Evolutionary conservation across 2,113 vertebrate genomes (phyloP), one percentile per base, ranked within the genome.

Genomic region (Poeciliopsis retropinna): DNA sequence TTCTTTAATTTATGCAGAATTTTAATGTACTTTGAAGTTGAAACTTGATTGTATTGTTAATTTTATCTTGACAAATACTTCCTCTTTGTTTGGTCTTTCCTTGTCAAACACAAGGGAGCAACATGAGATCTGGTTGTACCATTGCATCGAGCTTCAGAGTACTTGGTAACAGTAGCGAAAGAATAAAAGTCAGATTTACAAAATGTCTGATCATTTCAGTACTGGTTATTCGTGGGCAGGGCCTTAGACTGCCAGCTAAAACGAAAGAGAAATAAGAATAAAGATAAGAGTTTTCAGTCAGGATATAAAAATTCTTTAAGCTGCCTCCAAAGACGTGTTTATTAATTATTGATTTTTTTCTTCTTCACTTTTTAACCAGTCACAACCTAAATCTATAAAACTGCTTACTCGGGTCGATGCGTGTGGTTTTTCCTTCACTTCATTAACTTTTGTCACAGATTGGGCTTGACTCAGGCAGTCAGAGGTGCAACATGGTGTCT

Each of bases 1-100:
- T 85, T 37, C 85, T 83, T 73, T 92, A 91, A 93, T 91, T 93
- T 93, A 93, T 93, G 75, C 90, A 84, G 80, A 90, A 82, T 86
- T 90, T 88, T 90, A 87, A 88, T 91, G 91, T 92, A 87, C 86
- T 90, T 90, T 89, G 85, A 75, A 88, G 82, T 81, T 90, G 71
- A 88, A 82, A 79, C 78, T 67, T 93, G 87, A 92, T 85, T 92
- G 88, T 88, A 82, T 72, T 91, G 84, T 92, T 89, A 68, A 81
- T 88, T 87, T 72, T 81, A 88, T 80, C 68, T 82, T 83, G 82
- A 83, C 62, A 78, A 61, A 73, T 80, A 73, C 80, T 85, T 89
- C 60, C 61, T 75, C 64, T 64, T 73, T 92, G 89, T 90, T 85
- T 90, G 82, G 89, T 81, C 66, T 89, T 76, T 28, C 86, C 34